Percentiles rank a stretch among this genome's conserved stretches.
These are phyloP conservation scores for Rattus norvegicus DNA, from an alignment of 2,113 vertebrate species.

Conservation along the genomic window GRCr8 NC_086024.1:95195001-95195500, in stretches of 20 bases:
- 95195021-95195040: neutral
- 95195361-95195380: too few relatives aligned
- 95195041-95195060: neutral
- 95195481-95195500: neutral
- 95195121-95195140: neutral
- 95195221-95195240: too few relatives aligned
- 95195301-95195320: too few relatives aligned
- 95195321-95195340: neutral
- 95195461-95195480: neutral
- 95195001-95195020: neutral
- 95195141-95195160: neutral
- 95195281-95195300: too few relatives aligned
- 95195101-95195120: neutral
- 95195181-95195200: neutral
- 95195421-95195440: neutral
- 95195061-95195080: neutral
- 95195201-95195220: too few relatives aligned
- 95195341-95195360: neutral
- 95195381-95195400: neutral
- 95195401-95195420: neutral
- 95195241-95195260: too few relatives aligned
- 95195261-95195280: too few relatives aligned
- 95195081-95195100: neutral
- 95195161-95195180: neutral
- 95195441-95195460: neutral